phyloP scores from a whole-genome alignment of 2,113 vertebrate species.

The Nothoprocta perdicaria region DNA sequence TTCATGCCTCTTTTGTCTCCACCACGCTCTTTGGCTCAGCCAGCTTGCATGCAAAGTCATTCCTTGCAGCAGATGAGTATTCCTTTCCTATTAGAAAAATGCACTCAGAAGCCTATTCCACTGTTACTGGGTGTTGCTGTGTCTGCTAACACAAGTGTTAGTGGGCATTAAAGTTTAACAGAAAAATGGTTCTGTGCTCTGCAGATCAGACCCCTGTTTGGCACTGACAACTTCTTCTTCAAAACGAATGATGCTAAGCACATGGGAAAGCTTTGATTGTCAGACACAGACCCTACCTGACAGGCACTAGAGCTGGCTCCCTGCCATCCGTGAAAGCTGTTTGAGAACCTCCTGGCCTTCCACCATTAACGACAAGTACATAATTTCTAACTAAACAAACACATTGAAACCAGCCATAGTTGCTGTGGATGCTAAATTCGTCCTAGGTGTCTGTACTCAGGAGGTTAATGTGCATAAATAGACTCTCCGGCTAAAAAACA shows the following conservation, averaged over 20 bases:
- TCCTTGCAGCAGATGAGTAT: background rate
- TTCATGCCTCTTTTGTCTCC: background rate
- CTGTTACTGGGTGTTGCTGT: background rate
- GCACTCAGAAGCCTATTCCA: background rate
- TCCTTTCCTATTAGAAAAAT: background rate
- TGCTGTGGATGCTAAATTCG: background rate
- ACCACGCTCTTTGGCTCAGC: background rate
- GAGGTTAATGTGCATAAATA: background rate
- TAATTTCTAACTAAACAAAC: background rate
- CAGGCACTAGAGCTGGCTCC: background rate
- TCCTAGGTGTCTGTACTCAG: background rate
- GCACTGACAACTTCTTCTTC: background rate
- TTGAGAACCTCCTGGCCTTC: background rate
- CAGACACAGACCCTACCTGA: background rate
- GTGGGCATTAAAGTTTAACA: background rate
- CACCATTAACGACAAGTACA: background rate
- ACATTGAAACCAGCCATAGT: background rate
- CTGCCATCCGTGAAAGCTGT: background rate
- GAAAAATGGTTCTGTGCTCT: background rate
- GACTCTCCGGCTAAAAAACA: background rate
- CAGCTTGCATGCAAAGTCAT: background rate
- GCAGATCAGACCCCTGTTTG: background rate
- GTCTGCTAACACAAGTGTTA: background rate
- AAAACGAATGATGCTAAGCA: background rate
- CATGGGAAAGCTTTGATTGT: background rate